Evolutionary conservation across 2,797 vertebrate species (phyloP).

Genomic region (Monodelphis domestica): DNA sequence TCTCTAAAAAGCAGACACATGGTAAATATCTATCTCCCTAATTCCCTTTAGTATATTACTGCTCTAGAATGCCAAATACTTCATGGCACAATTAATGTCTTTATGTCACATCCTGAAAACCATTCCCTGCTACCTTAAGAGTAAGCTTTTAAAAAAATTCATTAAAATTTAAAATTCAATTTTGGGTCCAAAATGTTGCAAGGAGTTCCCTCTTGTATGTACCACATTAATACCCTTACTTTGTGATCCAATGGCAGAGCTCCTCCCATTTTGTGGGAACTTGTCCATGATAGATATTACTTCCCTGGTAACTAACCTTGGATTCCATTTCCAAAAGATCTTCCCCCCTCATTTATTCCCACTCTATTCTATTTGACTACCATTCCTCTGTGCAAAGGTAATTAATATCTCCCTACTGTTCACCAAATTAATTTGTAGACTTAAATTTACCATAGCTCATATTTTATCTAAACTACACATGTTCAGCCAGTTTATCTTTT

Average conservation of each 20-base stretch:
- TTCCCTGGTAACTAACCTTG: neutral
- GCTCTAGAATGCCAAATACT: neutral
- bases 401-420: neutral
- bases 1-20: constrained; percentile 63
- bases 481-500: neutral
- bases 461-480: neutral
- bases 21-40: constrained; percentile 62
- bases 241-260: neutral
- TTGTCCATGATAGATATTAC: neutral
- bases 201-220: neutral
- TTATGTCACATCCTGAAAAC: constrained; percentile 38
- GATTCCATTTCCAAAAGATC: neutral
- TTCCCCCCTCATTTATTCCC: neutral
- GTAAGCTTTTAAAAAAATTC: constrained; percentile 38
- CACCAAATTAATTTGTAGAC: neutral
- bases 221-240: neutral
- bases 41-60: constrained; percentile 63
- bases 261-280: neutral
- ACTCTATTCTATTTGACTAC: neutral
- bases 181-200: constrained; percentile 21
- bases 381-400: neutral
- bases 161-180: neutral
- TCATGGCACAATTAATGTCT: constrained; percentile 28
- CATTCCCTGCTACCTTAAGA: constrained; percentile 2
- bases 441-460: neutral